Percentiles rank a stretch among this genome's conserved stretches.
These are phyloP conservation scores for Oncorhynchus keta DNA, from an alignment of 2,113 vertebrate genomes.

Conservation along the genomic window DNA sequence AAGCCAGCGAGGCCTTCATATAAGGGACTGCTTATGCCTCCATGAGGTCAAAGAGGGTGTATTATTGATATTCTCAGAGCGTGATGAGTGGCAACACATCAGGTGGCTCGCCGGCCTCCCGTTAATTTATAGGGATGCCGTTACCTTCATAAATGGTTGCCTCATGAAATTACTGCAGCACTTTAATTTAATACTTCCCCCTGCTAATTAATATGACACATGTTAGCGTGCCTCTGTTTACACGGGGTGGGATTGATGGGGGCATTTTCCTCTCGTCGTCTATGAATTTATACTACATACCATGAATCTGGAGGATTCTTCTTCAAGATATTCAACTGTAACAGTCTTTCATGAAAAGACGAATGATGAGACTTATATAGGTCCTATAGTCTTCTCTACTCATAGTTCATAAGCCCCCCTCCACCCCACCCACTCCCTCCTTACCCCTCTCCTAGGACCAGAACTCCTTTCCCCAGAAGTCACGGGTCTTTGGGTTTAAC, in stretches of 20 bases:
- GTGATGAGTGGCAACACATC: conserved; percentile 62
- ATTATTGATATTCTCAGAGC: conserved; percentile 36
- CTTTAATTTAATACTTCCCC: conserved; percentile 74
- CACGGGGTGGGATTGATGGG: too few relatives aligned
- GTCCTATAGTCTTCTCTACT: background rate
- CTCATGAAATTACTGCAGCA: conserved; percentile 63
- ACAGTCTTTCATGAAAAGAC: conserved; percentile 14
- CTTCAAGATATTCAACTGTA: conserved; percentile 5
- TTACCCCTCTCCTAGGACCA: conserved; percentile 28
- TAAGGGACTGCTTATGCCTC: background rate
- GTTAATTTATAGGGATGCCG: conserved; percentile 66
- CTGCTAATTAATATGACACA: conserved; percentile 57
- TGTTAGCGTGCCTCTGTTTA: conserved; percentile 21
- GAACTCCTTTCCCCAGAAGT: background rate
- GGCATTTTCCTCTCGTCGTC: background rate
- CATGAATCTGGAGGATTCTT: conserved; percentile 22
- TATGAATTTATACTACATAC: conserved; percentile 24
- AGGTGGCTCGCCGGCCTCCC: conserved; percentile 49
- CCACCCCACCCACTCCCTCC: background rate
- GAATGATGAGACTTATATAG: background rate
- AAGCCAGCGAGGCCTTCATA: too few relatives aligned
- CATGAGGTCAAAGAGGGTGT: conserved; percentile 40
- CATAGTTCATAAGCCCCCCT: too few relatives aligned
- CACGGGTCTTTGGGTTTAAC: conserved; percentile 16
- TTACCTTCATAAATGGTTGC: conserved; percentile 66